Evolutionary conservation across 2,797 vertebrate genomes (phyloP).

Genomic region (Amblyopsis hoosieri): DNA sequence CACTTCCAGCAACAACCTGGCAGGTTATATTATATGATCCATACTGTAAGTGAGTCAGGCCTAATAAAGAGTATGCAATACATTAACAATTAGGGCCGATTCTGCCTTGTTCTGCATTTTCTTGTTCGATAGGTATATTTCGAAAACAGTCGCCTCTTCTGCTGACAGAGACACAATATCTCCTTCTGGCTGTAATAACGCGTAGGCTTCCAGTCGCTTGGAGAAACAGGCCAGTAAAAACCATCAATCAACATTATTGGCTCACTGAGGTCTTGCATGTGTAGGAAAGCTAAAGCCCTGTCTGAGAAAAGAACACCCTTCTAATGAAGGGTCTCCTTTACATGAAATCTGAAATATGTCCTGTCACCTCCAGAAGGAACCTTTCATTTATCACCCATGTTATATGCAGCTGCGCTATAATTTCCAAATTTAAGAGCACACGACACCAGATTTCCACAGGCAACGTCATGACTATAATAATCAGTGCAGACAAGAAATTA

Average conservation of each 20-base stretch:
- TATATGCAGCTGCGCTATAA: conserved; percentile 27
- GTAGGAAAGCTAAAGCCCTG: conserved; percentile 51
- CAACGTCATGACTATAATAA: conserved; percentile 59
- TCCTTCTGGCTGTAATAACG: conserved; percentile 44
- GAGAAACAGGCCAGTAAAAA: conserved; percentile 55
- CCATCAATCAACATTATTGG: conserved; percentile 68
- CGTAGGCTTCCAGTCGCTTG: conserved; percentile 48
- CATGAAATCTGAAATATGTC: conserved; percentile 47
- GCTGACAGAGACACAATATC: conserved; percentile 24
- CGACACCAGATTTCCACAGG: conserved; percentile 52
- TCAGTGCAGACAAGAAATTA: conserved; percentile 63
- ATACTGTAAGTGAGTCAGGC: conserved; percentile 22
- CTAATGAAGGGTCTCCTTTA: conserved; percentile 42
- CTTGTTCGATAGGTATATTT: conserved; percentile 5
- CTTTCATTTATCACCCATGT: conserved; percentile 45
- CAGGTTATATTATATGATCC: conserved; percentile 15
- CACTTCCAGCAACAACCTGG: conserved; percentile 33
- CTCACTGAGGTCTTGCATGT: conserved; percentile 50
- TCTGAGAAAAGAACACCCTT: conserved; percentile 49
- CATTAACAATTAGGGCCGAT: too few relatives aligned
- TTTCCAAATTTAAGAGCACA: conserved; percentile 44
- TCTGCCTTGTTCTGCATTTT: conserved; percentile 1
- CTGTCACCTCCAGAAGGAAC: conserved; percentile 39
- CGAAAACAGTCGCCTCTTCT: conserved; percentile 16
- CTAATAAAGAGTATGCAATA: conserved; percentile 14